Conservation (phyloP, 30 jellyfish, hydroid and myxozoan genomes). For the Pseudorhiza aurosa region DNA sequence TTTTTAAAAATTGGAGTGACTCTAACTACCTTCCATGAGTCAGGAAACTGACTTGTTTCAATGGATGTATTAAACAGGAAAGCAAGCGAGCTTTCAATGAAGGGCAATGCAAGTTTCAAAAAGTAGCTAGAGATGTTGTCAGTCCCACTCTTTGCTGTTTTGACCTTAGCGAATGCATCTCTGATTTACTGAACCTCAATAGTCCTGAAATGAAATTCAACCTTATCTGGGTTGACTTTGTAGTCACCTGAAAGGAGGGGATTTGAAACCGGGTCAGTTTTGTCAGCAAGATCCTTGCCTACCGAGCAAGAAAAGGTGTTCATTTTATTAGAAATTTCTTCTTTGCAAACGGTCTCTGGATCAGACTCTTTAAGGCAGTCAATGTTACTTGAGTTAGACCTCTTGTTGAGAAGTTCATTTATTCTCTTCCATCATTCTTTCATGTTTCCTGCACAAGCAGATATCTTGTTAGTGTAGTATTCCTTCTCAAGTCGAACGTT, state of each 20-base stretch:
- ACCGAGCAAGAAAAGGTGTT: slow-evolving; percentile 25
- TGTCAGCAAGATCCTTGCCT: slow-evolving; percentile 34
- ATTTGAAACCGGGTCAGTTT: slow-evolving; percentile 23
- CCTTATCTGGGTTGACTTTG: slow-evolving; percentile 18
- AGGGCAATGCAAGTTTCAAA: slow-evolving; percentile 13
- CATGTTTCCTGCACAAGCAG: slow-evolving; percentile 26
- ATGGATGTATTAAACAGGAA: slow-evolving; percentile 8
- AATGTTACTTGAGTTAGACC: slow-evolving; percentile 31
- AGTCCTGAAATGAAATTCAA: background rate
- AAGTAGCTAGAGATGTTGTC: slow-evolving; percentile 27
- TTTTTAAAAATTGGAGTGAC: too few species aligned
- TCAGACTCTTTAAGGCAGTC: slow-evolving; percentile 35
- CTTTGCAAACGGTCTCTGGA: slow-evolving; percentile 4
- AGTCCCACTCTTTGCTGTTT: slow-evolving; percentile 34
- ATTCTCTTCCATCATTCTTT: slow-evolving; percentile 27
- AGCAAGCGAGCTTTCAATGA: slow-evolving; percentile 34
- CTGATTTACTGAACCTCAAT: slow-evolving; percentile 2
- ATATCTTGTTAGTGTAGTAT: slow-evolving; percentile 17
- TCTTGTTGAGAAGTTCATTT: slow-evolving; percentile 22
- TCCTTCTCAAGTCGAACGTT: slow-evolving; percentile 6
- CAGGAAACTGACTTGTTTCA: slow-evolving; percentile 11
- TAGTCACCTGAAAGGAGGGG: slow-evolving; percentile 50
- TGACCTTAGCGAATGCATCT: slow-evolving; percentile 16
- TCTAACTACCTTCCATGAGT: too few species aligned
- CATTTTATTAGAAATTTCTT: slow-evolving; percentile 19